Percentiles rank a stretch among this genome's conserved stretches.
Conservation (phyloP, 1,140 invertebrate genomes). For the Cotesia chilonis region DNA sequence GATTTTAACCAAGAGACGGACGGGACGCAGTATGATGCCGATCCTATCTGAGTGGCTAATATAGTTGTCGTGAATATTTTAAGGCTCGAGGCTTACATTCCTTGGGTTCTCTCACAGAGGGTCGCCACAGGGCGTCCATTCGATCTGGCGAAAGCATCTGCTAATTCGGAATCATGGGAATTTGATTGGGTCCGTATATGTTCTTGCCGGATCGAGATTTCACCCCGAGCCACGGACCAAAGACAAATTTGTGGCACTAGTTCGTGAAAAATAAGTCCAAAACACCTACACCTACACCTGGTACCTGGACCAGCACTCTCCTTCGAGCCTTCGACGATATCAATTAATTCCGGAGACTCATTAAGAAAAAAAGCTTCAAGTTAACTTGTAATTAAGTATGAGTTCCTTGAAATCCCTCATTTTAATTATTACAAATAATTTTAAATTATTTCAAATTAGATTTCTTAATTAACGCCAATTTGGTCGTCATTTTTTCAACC, state of each 20-base stretch:
- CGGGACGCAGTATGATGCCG: conserved; percentile 63
- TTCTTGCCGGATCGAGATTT: not conserved
- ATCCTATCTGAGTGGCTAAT: conserved; percentile 65
- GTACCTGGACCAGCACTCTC: conserved; percentile 32
- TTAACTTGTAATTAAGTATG: conserved; percentile 53
- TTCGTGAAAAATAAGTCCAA: conserved; percentile 13
- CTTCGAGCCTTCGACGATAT: conserved; percentile 28
- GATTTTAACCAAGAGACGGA: conserved; percentile 46
- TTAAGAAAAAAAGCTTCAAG: conserved; percentile 49
- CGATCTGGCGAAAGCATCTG: conserved; percentile 66
- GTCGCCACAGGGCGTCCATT: conserved; percentile 63
- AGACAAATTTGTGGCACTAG: conserved; percentile 18
- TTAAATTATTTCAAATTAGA: too few relatives aligned
- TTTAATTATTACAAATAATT: too few relatives aligned
- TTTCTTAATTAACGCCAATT: too few relatives aligned
- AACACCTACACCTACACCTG: conserved; percentile 20
- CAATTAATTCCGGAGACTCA: conserved; percentile 59
- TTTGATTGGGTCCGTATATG: conserved; percentile 58
- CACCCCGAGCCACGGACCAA: not conserved
- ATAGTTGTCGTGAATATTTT: conserved; percentile 67
- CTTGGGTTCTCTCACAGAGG: conserved; percentile 53
- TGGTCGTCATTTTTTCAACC: too few relatives aligned
- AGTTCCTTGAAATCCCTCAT: too few relatives aligned
- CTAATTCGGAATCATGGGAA: conserved; percentile 67
- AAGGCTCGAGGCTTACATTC: conserved; percentile 57